These are phyloP conservation scores for Zaprionus kolodkinae DNA, from an alignment of 1,140 invertebrate genomes.

Conservation along the genomic window DNA sequence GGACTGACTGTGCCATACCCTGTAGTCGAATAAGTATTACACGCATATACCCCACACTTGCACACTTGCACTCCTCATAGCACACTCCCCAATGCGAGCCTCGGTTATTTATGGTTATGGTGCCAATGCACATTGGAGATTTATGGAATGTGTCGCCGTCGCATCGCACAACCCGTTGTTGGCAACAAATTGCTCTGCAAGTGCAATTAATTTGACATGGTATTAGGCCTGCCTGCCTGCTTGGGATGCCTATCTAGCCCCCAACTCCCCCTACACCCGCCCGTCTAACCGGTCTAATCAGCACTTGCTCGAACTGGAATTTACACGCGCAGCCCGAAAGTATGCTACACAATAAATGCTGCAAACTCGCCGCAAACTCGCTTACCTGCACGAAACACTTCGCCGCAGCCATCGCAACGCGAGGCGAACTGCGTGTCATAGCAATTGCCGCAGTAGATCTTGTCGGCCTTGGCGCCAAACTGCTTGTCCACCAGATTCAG, in stretches of 20 bases:
- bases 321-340: conserved; percentile 45
- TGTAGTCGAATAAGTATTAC: not conserved
- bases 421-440: conserved; percentile 99
- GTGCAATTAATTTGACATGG: conserved; percentile 62
- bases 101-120: conserved; percentile 41
- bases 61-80: too few relatives aligned
- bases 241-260: not conserved
- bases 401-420: conserved; percentile 98
- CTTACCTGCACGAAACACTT: conserved; percentile 98
- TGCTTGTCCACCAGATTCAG: conserved; percentile 99
- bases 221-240: conserved; percentile 23
- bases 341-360: conserved; percentile 47
- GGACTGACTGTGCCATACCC: not conserved
- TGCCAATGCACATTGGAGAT: conserved; percentile 41
- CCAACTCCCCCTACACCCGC: conserved; percentile 1
- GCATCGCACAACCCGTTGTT: conserved; percentile 14
- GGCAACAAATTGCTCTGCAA: conserved; percentile 49
- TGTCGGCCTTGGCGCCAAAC: conserved; percentile 98
- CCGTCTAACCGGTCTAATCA: conserved; percentile 24
- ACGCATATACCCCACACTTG: not conserved
- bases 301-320: not conserved
- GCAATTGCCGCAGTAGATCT: conserved; percentile 99
- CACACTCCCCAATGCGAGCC: not conserved
- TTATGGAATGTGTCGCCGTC: conserved; percentile 47
- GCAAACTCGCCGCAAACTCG: conserved; percentile 29